A percentile compares a stretch with the other conserved stretches of the same genome.
These are phyloP conservation scores for Apantesis nais DNA, from an alignment of 2,888 invertebrate genomes.

Conservation along the genomic window DNA sequence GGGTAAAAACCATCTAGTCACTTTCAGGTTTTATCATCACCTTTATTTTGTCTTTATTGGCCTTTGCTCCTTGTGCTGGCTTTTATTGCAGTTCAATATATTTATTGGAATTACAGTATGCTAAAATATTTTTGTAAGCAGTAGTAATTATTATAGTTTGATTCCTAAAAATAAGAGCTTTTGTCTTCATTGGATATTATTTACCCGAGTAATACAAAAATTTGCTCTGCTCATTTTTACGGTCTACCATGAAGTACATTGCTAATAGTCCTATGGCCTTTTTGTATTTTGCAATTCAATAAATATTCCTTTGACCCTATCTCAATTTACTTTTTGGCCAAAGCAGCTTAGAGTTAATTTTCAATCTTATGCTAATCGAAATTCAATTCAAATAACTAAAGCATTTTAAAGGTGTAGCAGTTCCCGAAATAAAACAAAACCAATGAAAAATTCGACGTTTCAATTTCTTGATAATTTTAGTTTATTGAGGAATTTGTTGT, in stretches of 20 bases:
- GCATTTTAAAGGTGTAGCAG: too few species aligned
- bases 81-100: conserved; percentile 5
- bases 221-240: too few species aligned
- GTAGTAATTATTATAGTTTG: conserved; percentile 9
- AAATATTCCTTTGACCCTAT: conserved; percentile 73
- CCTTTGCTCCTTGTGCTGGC: background rate
- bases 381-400: too few species aligned
- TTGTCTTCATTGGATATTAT: background rate
- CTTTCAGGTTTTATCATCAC: conserved; percentile 6
- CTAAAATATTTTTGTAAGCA: conserved; percentile 2
- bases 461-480: too few species aligned
- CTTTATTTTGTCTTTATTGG: conserved; percentile 11
- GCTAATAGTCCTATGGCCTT: too few species aligned
- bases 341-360: conserved; percentile 39
- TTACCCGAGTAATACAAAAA: background rate
- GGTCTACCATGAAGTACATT: too few species aligned
- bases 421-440: too few species aligned
- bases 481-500: too few species aligned
- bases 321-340: conserved; percentile 46
- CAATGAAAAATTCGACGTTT: too few species aligned
- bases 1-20: background rate
- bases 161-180: background rate
- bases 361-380: conserved; percentile 31
- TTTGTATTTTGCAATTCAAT: too few species aligned
- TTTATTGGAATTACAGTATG: conserved; percentile 12